Evolutionary conservation across 92 coral and sea anemone species (phyloP).

Genomic region (Actinostola sp.): DNA sequence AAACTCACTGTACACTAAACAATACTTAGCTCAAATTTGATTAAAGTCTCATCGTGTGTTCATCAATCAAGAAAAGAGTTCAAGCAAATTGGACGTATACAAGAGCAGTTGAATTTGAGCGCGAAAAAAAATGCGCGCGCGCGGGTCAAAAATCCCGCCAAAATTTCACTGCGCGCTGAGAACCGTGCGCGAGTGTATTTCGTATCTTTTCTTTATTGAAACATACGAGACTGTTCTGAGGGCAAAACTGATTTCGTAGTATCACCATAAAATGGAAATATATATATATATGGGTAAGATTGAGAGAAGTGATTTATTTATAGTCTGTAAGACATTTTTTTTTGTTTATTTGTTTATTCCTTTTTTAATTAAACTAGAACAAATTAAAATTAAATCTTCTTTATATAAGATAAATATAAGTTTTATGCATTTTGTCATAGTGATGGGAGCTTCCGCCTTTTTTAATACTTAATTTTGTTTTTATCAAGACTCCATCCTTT

Average conservation of each 20-base stretch:
- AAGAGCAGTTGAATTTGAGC: neutral
- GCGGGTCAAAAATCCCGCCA: neutral
- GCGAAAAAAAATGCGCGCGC: slow-evolving; percentile 12
- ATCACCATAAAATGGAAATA: neutral
- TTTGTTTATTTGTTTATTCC: no score
- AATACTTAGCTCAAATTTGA: neutral
- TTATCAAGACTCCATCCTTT: no score
- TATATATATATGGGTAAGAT: no score
- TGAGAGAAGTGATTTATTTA: no score
- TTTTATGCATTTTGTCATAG: no score
- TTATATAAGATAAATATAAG: no score
- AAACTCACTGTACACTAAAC: neutral
- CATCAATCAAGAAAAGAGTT: neutral
- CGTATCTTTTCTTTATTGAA: slow-evolving; percentile 6
- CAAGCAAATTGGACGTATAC: neutral
- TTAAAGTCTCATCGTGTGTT: neutral
- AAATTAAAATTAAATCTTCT: no score
- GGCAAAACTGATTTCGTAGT: slow-evolving; percentile 4
- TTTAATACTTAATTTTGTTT: no score
- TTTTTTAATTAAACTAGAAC: no score
- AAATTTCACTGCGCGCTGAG: neutral
- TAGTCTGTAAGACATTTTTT: no score
- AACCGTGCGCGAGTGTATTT: no score
- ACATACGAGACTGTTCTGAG: neutral
- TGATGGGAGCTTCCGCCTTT: no score